Evolutionary conservation across 2,888 invertebrate genomes (phyloP).

Genomic region (Oligia strigilis): DNA sequence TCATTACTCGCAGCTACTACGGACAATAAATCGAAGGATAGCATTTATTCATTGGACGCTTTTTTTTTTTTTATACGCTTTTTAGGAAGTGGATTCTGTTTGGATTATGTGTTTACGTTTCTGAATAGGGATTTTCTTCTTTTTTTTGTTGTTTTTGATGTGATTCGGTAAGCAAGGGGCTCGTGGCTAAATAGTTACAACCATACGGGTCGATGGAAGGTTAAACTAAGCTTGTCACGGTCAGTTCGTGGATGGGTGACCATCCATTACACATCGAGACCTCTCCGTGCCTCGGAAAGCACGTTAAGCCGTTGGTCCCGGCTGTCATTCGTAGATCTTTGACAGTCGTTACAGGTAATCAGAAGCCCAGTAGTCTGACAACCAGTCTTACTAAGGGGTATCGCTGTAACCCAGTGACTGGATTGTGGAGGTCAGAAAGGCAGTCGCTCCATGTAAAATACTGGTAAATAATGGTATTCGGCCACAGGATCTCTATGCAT

Average conservation of each 20-base stretch:
- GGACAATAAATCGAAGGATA: constrained; percentile 87
- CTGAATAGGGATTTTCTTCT: background rate
- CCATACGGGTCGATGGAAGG: background rate
- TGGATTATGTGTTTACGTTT: constrained; percentile 44
- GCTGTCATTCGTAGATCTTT: background rate
- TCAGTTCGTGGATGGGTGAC: background rate
- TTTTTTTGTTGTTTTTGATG: background rate
- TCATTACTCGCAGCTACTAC: constrained; percentile 87
- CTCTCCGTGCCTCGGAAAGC: background rate
- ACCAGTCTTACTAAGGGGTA: background rate
- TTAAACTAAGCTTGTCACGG: background rate
- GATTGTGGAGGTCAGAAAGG: background rate
- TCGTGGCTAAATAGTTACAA: background rate
- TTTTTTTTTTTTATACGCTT: constrained; percentile 61
- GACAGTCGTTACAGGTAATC: background rate
- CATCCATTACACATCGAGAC: background rate
- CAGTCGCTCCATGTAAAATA: background rate
- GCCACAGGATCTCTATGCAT: background rate
- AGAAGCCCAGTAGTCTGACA: background rate
- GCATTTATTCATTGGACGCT: constrained; percentile 79
- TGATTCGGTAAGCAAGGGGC: background rate
- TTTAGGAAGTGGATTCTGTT: constrained; percentile 38
- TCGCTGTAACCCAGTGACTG: background rate
- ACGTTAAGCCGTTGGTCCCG: background rate
- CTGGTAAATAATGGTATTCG: background rate